Evolutionary conservation across 2,888 invertebrate genomes (phyloP).

Genomic region (Dicranocentrus wangi): DNA sequence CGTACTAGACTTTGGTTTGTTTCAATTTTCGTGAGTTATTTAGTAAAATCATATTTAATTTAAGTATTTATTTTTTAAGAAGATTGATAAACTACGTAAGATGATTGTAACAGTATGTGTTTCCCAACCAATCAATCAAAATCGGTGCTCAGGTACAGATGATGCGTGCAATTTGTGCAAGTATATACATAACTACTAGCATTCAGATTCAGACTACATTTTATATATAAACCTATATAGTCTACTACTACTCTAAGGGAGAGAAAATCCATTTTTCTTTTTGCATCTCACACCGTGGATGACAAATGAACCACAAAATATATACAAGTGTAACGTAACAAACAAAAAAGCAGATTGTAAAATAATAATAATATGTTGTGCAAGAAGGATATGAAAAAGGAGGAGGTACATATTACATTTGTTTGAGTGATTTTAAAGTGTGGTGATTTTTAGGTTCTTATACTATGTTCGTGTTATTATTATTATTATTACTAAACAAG

Average conservation of each 20-base stretch:
- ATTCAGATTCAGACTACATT: too few relatives aligned
- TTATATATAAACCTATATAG: too few relatives aligned
- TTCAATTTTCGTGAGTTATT: not conserved
- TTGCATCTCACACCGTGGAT: too few relatives aligned
- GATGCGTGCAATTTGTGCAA: conserved; percentile 11
- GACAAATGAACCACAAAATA: too few relatives aligned
- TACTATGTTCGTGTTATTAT: not conserved
- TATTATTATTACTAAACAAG: conserved; percentile 9
- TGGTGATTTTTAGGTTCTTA: conserved; percentile 7
- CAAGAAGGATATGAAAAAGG: too few relatives aligned
- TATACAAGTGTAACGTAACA: too few relatives aligned
- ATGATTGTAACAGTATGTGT: not conserved
- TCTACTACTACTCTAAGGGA: too few relatives aligned
- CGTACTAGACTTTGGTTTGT: too few relatives aligned
- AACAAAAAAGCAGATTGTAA: not conserved
- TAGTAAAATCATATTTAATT: not conserved
- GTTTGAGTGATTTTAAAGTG: not conserved
- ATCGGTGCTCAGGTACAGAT: conserved; percentile 41
- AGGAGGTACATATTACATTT: not conserved
- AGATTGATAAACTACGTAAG: conserved; percentile 22
- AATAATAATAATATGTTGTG: too few relatives aligned
- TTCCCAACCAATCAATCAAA: conserved; percentile 41
- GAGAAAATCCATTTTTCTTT: too few relatives aligned
- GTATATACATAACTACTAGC: not conserved
- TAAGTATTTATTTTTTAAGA: conserved; percentile 43